These are phyloP conservation scores for Torymus texanus DNA, from an alignment of 2,888 invertebrate genomes.

Conservation along the genomic window DNA sequence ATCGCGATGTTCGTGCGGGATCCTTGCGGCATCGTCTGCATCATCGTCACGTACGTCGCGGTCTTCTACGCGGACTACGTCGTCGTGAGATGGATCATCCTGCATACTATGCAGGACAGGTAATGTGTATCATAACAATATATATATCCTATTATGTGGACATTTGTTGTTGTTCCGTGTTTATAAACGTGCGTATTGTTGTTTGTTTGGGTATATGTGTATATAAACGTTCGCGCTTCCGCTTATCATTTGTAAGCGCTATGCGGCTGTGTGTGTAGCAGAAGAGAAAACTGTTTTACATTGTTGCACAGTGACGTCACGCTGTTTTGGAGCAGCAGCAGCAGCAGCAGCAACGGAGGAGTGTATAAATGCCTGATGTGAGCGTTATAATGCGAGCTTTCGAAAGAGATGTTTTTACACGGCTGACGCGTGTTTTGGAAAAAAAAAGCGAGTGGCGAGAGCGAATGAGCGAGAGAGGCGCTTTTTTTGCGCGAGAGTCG, in stretches of 20 bases:
- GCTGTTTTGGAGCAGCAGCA: no score
- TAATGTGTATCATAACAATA: slow-evolving; percentile 69
- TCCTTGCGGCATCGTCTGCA: slow-evolving; percentile 90
- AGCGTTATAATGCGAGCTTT: no score
- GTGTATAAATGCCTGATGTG: no score
- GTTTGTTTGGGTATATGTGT: not conserved
- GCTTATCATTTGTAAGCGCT: no score
- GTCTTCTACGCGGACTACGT: slow-evolving; percentile 93
- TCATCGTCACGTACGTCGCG: slow-evolving; percentile 86
- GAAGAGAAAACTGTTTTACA: slow-evolving; percentile 20
- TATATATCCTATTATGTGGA: not conserved
- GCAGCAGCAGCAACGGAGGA: no score
- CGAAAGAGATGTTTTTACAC: no score
- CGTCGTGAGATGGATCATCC: slow-evolving; percentile 87
- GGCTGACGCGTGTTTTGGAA: no score
- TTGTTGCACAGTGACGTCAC: not conserved
- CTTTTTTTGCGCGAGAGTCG: no score
- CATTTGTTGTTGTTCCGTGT: not conserved
- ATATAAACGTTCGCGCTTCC: not conserved
- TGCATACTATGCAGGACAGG: slow-evolving; percentile 89
- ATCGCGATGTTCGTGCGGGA: slow-evolving; percentile 83
- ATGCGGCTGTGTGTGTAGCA: slow-evolving; percentile 14
- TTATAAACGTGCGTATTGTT: not conserved
- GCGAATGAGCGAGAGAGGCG: no score
- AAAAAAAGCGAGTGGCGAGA: no score